Evolutionary conservation across 2,888 invertebrate genomes (phyloP), one percentile per base, ranked within the genome.

Genomic region (Liopterus haemorrhoidalis): DNA sequence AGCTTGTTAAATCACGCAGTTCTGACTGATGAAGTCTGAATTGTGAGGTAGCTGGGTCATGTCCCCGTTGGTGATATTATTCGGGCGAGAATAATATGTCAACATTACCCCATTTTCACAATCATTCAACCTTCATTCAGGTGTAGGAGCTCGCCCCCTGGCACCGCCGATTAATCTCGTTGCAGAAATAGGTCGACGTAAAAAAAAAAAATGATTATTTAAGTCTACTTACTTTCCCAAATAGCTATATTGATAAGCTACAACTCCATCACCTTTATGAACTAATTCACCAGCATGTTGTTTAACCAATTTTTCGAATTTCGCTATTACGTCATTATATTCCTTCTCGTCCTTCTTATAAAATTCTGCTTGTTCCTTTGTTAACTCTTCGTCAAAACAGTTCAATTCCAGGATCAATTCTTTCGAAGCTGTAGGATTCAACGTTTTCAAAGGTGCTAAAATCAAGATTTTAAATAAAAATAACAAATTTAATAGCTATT

Each of bases 371-470:
- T 86, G 86, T 2, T 71, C 74, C 39, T 79, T 75, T 1, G 79
- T 78, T 1, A 86, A 67, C 30, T 81, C 81, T 49, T 88, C 87
- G 24, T 81, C 77, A 73, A 76, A 79, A 59, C 81, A 82, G 54
- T 85, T 84, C 60, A 88, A 70, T 47, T 63, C 62, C 6, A 38
- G 24, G 16, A 36, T 19, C 5, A 42, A 45, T 5, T 44, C 28
- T 18, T 28, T 38, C 8, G 41, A 37, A 4, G 47, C 27, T 27
- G 24, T n/a, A 5, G 15, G 9, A 9, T n/a, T 33, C 24, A 14
- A 27, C 8, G 21, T 11, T 30, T 28, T 36, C 22, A 38, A 14
- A 4, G 20, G 21, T 33, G 21, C 11, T 24, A 19, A 16, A 11
- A 12, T 15, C 19, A 8, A 33, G 9, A 33, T 3, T 3, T 8